Percentiles rank a stretch among this genome's conserved stretches.
phyloP scores from a whole-genome alignment of 2,113 vertebrate species.

The Hemicordylus capensis region DNA sequence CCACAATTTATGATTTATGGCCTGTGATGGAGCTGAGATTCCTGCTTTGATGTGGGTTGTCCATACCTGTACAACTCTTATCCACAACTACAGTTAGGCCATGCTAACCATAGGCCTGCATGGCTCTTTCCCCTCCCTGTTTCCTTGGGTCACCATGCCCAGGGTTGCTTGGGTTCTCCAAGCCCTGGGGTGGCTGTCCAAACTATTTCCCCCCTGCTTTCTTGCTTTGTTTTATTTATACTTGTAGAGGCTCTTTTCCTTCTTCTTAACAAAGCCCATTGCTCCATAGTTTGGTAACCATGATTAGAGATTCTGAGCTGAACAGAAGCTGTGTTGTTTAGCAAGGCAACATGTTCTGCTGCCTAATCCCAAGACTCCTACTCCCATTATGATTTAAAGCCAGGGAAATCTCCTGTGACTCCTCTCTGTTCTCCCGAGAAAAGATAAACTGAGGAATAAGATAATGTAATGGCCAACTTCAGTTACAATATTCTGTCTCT shows the following conservation, averaged over 20 bases:
- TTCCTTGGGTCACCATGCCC: not conserved
- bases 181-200: no score
- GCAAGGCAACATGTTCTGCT: not conserved
- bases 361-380: not conserved
- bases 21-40: no score
- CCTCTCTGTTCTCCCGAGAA: not conserved
- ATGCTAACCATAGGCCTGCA: no score
- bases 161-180: no score
- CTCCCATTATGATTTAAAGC: not conserved
- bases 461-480: fast-evolving
- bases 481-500: not conserved
- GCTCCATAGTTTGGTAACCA: not conserved
- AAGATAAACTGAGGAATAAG: not conserved
- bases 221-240: not conserved
- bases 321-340: not conserved
- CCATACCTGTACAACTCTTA: not conserved
- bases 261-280: not conserved
- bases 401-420: no score
- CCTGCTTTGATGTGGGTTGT: no score
- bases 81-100: no score
- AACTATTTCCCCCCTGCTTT: not conserved
- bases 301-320: not conserved
- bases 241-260: not conserved
- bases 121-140: not conserved
- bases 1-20: no score